phyloP scores from a whole-genome alignment of 2,888 invertebrate genomes.

The Leptinotarsa haldemani region DNA sequence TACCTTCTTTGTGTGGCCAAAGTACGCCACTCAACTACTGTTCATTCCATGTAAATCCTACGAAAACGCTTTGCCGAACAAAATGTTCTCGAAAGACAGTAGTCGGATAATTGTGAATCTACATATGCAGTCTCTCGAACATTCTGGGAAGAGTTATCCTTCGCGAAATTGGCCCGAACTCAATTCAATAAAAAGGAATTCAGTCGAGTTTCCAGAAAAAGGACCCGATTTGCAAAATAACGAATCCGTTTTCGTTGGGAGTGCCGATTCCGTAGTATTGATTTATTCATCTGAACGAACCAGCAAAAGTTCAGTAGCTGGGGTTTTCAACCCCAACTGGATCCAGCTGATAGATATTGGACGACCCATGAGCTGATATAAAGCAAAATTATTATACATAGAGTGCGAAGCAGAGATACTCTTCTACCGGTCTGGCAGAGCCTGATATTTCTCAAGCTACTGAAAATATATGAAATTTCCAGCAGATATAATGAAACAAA shows the following conservation, averaged over 20 bases:
- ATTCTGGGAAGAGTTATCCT: neutral
- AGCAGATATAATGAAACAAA: neutral
- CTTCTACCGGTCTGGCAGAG: neutral
- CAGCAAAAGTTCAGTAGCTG: slow-evolving; percentile 28
- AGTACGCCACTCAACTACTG: neutral
- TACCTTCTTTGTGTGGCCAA: neutral
- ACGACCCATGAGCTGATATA: slow-evolving; percentile 9
- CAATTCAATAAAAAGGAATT: slow-evolving; percentile 47
- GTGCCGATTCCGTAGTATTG: slow-evolving; percentile 27
- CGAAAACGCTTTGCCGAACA: slow-evolving; percentile 11
- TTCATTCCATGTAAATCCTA: slow-evolving; percentile 10
- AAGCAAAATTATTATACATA: slow-evolving; percentile 7
- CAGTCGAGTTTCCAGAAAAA: slow-evolving; percentile 41
- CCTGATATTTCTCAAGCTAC: neutral
- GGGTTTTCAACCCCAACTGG: slow-evolving; percentile 34
- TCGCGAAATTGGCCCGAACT: slow-evolving; percentile 41
- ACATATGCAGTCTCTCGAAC: slow-evolving; percentile 12
- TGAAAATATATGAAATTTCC: neutral
- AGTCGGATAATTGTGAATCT: slow-evolving; percentile 6
- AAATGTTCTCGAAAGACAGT: slow-evolving; percentile 8
- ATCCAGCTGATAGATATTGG: slow-evolving; percentile 25
- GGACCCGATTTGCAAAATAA: slow-evolving; percentile 44
- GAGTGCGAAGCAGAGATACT: neutral
- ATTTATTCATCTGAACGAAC: slow-evolving; percentile 33
- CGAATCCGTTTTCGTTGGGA: slow-evolving; percentile 37